phyloP scores from a whole-genome alignment of 2,797 vertebrate species.

The Argya squamiceps region DNA sequence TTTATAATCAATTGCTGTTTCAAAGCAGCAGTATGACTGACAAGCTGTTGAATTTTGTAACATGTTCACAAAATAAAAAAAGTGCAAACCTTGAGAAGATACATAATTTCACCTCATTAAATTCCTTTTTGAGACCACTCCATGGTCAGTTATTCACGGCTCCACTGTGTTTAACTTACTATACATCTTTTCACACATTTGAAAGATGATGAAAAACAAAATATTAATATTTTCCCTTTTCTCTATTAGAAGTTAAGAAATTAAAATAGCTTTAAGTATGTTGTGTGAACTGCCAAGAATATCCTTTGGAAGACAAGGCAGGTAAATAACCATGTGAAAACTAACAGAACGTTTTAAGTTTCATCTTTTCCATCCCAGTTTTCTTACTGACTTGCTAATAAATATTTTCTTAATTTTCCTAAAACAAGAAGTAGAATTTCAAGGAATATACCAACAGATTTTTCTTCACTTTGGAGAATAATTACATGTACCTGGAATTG shows the following conservation, averaged over 20 bases:
- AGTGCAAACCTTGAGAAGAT: neutral
- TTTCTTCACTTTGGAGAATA: neutral
- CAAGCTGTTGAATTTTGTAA: slow-evolving; percentile 4
- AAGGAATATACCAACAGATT: neutral
- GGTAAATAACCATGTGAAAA: slow-evolving; percentile 18
- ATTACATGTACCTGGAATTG: neutral
- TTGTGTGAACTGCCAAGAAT: neutral
- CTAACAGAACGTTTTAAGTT: neutral
- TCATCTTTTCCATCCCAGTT: slow-evolving; percentile 12
- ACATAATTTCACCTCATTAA: slow-evolving; percentile 9
- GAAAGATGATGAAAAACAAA: neutral
- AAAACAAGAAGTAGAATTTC: slow-evolving; percentile 25
- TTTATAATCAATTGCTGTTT: neutral
- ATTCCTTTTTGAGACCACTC: neutral
- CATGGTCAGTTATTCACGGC: neutral
- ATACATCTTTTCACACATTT: neutral
- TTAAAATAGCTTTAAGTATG: neutral
- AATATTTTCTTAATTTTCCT: slow-evolving; percentile 42
- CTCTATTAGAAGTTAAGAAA: neutral
- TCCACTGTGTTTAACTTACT: neutral
- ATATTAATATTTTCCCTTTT: neutral
- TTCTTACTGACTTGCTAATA: slow-evolving; percentile 37
- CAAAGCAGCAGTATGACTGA: neutral
- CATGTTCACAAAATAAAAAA: neutral
- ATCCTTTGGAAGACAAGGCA: neutral